These are phyloP conservation scores for Spodoptera exigua DNA, from an alignment of 2,888 invertebrate genomes.

Conservation along the genomic window DNA sequence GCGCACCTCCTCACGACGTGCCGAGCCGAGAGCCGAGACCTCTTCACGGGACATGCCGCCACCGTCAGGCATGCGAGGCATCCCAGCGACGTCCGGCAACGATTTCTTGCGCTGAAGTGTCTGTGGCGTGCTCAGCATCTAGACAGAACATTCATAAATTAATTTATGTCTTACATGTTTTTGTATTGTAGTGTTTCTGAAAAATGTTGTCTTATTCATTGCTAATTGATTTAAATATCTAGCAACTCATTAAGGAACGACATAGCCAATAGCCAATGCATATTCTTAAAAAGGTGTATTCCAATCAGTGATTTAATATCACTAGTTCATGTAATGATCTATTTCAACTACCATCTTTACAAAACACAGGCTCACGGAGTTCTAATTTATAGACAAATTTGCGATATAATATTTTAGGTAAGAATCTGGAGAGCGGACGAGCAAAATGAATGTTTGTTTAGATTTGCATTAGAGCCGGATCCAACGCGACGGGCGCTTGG, in stretches of 20 bases:
- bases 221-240: no score
- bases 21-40: constrained; percentile 97
- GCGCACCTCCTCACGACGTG: constrained; percentile 97
- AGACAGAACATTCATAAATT: not conserved
- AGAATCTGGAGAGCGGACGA: constrained; percentile 1
- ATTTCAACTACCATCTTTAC: not conserved
- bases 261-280: no score
- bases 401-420: constrained; percentile 3
- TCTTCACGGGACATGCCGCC: constrained; percentile 96
- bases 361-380: not conserved
- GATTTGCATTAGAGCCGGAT: constrained; percentile 23
- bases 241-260: no score
- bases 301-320: no score
- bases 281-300: no score
- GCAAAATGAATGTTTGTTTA: constrained; percentile 31
- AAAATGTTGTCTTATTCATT: no score
- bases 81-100: constrained; percentile 97
- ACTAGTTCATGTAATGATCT: no score
- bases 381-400: constrained; percentile 4
- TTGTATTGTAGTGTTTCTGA: no score
- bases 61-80: constrained; percentile 94
- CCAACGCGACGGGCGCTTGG: constrained; percentile 9
- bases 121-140: constrained; percentile 94
- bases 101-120: constrained; percentile 98
- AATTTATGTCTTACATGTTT: no score